A percentile compares a stretch with the other conserved stretches of the same genome.
Evolutionary conservation across 2,113 vertebrate genomes (phyloP).

Genomic region (Chitala chitala): DNA sequence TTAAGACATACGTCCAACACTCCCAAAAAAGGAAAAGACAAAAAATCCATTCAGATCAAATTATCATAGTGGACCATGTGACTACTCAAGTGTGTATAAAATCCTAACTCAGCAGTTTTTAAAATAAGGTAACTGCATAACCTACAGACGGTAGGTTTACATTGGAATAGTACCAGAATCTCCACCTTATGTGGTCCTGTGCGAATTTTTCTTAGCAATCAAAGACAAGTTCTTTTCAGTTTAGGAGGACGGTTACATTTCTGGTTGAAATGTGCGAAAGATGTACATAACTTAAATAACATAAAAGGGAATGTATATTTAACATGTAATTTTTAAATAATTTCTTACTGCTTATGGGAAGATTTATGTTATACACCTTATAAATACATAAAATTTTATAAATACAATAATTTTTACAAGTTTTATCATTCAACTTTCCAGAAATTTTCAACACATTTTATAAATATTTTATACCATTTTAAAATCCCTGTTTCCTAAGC

Average conservation of each 20-base stretch:
- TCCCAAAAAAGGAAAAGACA: not conserved
- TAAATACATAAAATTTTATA: no score
- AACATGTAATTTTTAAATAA: no score
- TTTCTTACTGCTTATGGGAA: no score
- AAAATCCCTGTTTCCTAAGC: no score
- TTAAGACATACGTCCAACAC: not conserved
- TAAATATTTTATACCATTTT: no score
- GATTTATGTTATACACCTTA: no score
- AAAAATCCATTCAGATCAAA: not conserved
- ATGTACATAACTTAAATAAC: no score
- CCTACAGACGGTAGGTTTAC: not conserved
- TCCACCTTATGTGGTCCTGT: not conserved
- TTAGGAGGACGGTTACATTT: not conserved
- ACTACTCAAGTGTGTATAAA: conserved; percentile 6
- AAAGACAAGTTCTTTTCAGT: not conserved
- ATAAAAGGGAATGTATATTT: no score
- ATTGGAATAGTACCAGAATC: conserved; percentile 13
- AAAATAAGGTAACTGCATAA: not conserved
- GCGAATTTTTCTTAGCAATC: not conserved
- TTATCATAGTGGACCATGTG: not conserved
- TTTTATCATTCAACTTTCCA: no score
- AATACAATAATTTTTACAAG: no score
- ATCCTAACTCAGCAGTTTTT: conserved; percentile 19
- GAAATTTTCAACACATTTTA: no score
- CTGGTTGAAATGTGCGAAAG: not conserved